A percentile compares a stretch with the other conserved stretches of the same genome.
phyloP scores from a whole-genome alignment of 1,140 invertebrate species.

The Heliconius melpomene region DNA sequence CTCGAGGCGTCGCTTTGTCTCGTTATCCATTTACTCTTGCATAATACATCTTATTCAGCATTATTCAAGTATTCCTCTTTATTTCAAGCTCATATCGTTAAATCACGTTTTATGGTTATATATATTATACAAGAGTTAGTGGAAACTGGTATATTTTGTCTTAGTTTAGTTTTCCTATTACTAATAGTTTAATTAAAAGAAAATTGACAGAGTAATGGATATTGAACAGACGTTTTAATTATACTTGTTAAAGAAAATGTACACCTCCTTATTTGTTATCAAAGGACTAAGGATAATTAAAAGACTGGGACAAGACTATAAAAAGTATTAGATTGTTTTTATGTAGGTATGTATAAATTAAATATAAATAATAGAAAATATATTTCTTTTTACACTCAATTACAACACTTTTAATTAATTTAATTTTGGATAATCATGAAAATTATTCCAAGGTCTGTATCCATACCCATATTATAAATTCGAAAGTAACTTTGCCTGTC shows the following conservation, averaged over 20 bases:
- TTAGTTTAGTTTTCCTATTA: neutral
- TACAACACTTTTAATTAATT: too few relatives aligned
- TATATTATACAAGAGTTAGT: neutral
- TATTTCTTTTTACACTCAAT: too few relatives aligned
- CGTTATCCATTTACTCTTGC: constrained; percentile 10
- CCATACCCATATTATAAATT: too few relatives aligned
- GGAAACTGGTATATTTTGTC: neutral
- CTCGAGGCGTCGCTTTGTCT: constrained; percentile 11
- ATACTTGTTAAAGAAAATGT: neutral
- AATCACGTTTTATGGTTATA: neutral
- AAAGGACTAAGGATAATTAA: neutral
- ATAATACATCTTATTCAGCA: constrained; percentile 15
- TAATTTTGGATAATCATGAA: neutral
- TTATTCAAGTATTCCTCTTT: neutral
- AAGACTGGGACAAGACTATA: neutral
- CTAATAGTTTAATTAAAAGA: neutral
- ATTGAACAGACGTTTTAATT: neutral
- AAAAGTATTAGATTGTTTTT: neutral
- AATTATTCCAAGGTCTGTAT: neutral
- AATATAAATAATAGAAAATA: too few relatives aligned
- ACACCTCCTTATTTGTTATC: neutral
- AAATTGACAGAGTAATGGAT: neutral
- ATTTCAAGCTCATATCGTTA: neutral
- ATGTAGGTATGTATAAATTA: neutral
- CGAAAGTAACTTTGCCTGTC: too few relatives aligned